phyloP scores from a whole-genome alignment of 2,113 vertebrate species.

The Orientallactaga bullata region DNA sequence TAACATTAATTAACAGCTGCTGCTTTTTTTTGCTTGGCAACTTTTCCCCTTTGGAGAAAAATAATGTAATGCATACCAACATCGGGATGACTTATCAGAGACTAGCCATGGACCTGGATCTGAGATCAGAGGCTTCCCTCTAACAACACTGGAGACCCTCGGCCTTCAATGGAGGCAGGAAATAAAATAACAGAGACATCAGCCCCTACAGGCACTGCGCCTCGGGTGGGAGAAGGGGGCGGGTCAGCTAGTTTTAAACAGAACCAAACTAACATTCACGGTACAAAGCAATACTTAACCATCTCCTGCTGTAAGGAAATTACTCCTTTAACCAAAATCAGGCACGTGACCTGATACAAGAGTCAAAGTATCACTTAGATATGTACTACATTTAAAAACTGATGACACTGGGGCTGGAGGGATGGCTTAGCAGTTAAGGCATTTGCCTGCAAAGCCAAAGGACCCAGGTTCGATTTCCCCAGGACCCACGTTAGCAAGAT shows the following conservation, averaged over 20 bases:
- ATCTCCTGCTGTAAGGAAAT: not conserved
- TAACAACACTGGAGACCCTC: not conserved
- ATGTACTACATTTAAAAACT: not conserved
- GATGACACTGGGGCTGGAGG: too few relatives aligned
- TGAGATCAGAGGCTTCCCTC: not conserved
- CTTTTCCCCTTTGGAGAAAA: slow-evolving; percentile 10
- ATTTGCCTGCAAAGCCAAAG: too few relatives aligned
- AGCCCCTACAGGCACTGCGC: not conserved
- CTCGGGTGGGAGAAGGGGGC: slow-evolving; percentile 18
- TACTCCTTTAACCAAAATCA: not conserved
- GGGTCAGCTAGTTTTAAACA: slow-evolving; percentile 16
- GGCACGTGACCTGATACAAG: not conserved
- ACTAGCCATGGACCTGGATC: not conserved
- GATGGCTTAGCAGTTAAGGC: too few relatives aligned
- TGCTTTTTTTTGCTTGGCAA: slow-evolving; percentile 41
- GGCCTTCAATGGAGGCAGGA: slow-evolving; percentile 19
- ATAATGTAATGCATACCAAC: not conserved
- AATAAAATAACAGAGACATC: slow-evolving; percentile 52
- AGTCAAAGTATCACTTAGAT: not conserved
- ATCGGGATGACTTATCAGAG: not conserved
- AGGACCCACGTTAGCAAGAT: too few relatives aligned
- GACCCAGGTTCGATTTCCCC: too few relatives aligned
- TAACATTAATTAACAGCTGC: slow-evolving; percentile 49
- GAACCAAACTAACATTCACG: slow-evolving; percentile 37
- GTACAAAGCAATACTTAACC: not conserved